A percentile compares a stretch with the other conserved stretches of the same genome.
These are phyloP conservation scores for Notarius lentiginosus DNA, from an alignment of 2,113 vertebrate species.

Conservation along the genomic window DNA sequence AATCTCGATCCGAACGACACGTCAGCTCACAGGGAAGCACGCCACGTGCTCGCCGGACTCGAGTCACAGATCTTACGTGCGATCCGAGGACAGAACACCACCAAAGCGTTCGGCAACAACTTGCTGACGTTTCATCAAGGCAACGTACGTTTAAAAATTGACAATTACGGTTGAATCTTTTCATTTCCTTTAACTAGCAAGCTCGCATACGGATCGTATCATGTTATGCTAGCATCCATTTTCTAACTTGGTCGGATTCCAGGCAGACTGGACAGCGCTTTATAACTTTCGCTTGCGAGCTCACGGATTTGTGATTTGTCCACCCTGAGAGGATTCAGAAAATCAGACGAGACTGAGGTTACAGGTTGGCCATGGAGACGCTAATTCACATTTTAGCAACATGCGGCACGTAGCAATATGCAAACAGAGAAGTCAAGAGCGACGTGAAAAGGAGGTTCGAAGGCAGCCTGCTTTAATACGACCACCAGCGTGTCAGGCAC, in stretches of 20 bases:
- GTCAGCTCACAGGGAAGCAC: not conserved
- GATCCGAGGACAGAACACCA: not conserved
- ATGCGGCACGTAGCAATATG: conserved; percentile 63
- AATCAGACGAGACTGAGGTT: not conserved
- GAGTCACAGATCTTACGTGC: not conserved
- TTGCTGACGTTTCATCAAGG: not conserved
- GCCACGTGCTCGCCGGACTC: not conserved
- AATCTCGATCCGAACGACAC: not conserved
- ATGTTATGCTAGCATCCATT: not conserved
- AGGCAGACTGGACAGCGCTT: not conserved
- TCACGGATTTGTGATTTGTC: not conserved
- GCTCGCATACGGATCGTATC: not conserved
- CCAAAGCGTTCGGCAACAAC: not conserved
- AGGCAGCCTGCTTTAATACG: not conserved
- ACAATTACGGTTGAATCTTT: no score
- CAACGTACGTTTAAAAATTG: no score
- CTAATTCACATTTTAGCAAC: no score
- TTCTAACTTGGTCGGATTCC: not conserved
- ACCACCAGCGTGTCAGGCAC: not conserved
- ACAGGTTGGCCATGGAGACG: no score
- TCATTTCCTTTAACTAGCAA: not conserved
- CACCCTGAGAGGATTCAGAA: not conserved
- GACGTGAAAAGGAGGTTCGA: not conserved
- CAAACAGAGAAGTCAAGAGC: conserved; percentile 38
- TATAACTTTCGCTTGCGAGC: not conserved